Base-by-base conservation (phyloP, 2,888 invertebrate genomes). In the Sphaeridia pumilis region DNA sequence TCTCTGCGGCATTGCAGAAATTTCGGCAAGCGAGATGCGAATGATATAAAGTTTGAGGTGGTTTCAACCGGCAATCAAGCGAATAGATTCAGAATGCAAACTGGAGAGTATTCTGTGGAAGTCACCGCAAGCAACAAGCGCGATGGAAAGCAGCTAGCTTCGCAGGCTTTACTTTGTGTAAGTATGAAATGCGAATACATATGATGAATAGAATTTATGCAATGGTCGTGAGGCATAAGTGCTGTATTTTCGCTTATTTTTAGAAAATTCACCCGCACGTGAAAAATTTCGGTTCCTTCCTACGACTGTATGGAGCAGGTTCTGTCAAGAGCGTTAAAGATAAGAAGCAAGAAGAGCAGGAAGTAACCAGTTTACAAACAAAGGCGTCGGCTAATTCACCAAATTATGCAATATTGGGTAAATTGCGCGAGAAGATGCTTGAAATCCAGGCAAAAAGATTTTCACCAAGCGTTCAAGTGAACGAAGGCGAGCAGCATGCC, bases 141-240 rank as follows among this genome's bases (percentile, higher is more conserved):
- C 66, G 90, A 90, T 60, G 97, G 95, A 4, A 95, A 95, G 70
- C 97, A 98, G 69, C 75, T 86, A 63, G 97, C 97, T 20, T 87
- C 95, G 3, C 97, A 98, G 72, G 82, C 86, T 7, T 44, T 65
- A n/a, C 51, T 65, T 7, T 52, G 60, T 38, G 65, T 65, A 60
- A 49, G 58, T 27, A 4, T 12, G n/a, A n/a, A n/a, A n/a, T n/a
- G n/a, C n/a, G n/a, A n/a, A n/a, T n/a, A n/a, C n/a, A n/a, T n/a
- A n/a, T n/a, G n/a, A n/a, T n/a, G n/a, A n/a, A n/a, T n/a, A n/a
- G n/a, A n/a, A n/a, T n/a, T n/a, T n/a, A n/a, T 38, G 41, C 41
- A 38, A n/a, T n/a, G 7, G 43, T 43, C 4, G 24, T 43, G 21
- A 10, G 24, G 22, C 10, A 43, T 12, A 17, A 4, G 21, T 43